Base-by-base conservation (phyloP, 2,113 vertebrate genomes). In the Puntigrus tetrazona region DNA sequence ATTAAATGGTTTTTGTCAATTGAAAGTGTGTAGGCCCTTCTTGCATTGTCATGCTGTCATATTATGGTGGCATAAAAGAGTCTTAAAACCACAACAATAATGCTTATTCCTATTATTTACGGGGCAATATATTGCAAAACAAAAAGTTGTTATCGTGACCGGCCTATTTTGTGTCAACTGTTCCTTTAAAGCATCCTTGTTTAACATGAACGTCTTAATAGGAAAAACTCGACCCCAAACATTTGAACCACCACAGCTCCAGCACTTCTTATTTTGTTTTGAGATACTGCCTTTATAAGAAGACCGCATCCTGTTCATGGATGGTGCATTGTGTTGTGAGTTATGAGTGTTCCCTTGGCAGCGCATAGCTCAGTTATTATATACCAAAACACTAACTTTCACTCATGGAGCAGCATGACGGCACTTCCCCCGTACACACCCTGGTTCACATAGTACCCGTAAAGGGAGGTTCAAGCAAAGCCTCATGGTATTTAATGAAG, bases 401-500 rank as follows among this genome's bases (percentile, higher is more conserved):
- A 88, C 85, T 88, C 45, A 70, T 29, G 41, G 38, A 86, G 75
- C 22, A 73, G 84, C n/a, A 43, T 81, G 77, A 65, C 0, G 9
- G 45, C 72, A 55, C 70, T 86, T 63, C 47, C 83, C 27, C 85
- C 74, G 84, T 41, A 76, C 79, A 22, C 36, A 65, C 43, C 22
- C 8, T 31, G 43, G 75, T 27, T 36, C 7, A 10, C 31, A 22
- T 7, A 65, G 86, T 47, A 84, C 50, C n/a, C 25, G 5, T n/a
- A 31, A 31, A 38, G 2, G 57, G 38, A 81, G 67, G 27, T 43
- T 38, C 73, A 38, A 69, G 55, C 72, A 81, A 45, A 52, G 36
- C 86, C 88, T 90, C 87, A 82, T 86, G 88, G 84, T 89, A 90
- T 91, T 90, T 90, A 91, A 90, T 91, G 84, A 91, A 88, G 88